Base-by-base conservation (phyloP, 2,888 invertebrate species). In the Coenonympha glycerion region DNA sequence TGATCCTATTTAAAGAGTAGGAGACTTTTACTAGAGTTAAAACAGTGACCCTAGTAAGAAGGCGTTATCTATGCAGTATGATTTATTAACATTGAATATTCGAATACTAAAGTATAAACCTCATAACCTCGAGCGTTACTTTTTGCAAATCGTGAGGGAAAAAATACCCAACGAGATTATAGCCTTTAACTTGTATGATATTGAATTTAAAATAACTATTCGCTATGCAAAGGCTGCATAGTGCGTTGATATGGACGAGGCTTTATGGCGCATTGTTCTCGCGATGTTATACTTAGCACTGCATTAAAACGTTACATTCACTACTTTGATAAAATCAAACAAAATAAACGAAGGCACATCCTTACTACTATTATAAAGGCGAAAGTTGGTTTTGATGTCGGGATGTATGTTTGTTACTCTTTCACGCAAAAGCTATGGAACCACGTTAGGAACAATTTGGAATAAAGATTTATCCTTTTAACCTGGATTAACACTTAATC, bases 231-330 rank as follows among this genome's bases (percentile, higher is more conserved):
- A 70, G 70, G 70, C n/a, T n/a, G n/a, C 69, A 77, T 79, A 76
- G 79, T 76, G 71, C 70, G 77, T 81, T 79, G 77, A 81, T 84
- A 76, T 73, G 71, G 69, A 64, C 64, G 68, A 68, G 69, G 79
- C 73, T 85, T 85, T 85, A 86, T 84, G 67, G 75, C 76, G 70
- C 72, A 86, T 86, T 85, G 84, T 86, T 84, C 77, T 71, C 70
- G 52, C 62, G 63, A 73, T 76, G 71, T 76, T 76, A 75, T 73
- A 73, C 71, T 76, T 73, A 75, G 70, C 75, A 73, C 69, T 65
- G 71, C 69, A 76, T 82, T 76, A 70, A 76, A 71, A 73, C 68
- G 68, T 71, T 76, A 76, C 73, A 74, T 69, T 76, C 73, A 72
- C 69, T 69, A n/a, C n/a, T 63, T 67, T 76, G 70, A 71, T 76